Percentiles rank a stretch among this genome's conserved stretches.
phyloP scores from a whole-genome alignment of 2,797 vertebrate genomes.

The Sebastes minor region DNA sequence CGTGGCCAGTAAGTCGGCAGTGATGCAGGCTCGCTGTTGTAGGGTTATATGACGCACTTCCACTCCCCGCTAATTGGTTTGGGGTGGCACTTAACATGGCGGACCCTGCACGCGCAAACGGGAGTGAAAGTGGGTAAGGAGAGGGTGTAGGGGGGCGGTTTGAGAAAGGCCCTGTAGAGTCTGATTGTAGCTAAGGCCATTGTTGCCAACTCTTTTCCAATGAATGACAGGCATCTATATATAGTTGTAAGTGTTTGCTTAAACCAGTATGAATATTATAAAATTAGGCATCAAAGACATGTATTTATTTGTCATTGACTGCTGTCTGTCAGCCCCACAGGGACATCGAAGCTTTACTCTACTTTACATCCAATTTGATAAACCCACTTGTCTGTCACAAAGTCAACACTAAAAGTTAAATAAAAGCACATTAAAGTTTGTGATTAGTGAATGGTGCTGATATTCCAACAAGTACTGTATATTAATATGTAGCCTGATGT shows the following conservation, averaged over 20 bases:
- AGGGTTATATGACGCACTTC: no score
- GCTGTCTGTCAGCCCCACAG: not conserved
- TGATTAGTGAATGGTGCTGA: not conserved
- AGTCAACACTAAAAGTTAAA: not conserved
- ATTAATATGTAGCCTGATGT: not conserved
- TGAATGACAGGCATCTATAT: not conserved
- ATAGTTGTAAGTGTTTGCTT: not conserved
- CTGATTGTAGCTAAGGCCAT: no score
- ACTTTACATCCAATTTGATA: not conserved
- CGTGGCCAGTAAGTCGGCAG: no score
- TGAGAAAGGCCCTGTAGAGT: no score
- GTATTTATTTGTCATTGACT: no score
- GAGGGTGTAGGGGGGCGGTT: no score
- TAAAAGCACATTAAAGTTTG: not conserved
- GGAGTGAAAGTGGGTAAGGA: no score
- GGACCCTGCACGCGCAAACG: no score
- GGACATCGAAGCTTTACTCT: not conserved
- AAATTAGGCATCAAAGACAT: not conserved
- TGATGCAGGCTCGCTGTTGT: no score
- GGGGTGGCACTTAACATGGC: no score
- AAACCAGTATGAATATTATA: not conserved
- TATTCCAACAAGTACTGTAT: not conserved
- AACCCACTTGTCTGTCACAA: not conserved
- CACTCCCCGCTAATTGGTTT: no score
- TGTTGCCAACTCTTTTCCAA: no score